phyloP scores from a whole-genome alignment of 1,140 invertebrate species.

The Drosophila tsacasi region DNA sequence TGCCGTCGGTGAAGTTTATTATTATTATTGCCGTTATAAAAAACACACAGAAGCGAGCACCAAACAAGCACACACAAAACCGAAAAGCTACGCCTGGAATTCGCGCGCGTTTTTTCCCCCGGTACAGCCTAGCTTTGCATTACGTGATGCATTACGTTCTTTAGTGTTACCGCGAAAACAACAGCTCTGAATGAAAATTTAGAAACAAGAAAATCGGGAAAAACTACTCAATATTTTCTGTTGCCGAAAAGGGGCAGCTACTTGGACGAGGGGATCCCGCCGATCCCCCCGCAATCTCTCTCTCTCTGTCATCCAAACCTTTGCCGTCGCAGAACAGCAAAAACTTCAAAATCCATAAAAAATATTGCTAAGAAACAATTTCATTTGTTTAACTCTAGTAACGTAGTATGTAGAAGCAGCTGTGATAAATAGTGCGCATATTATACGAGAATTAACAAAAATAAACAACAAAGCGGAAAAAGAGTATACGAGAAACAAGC shows the following conservation, averaged over 20 bases:
- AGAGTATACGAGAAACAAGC: slow-evolving; percentile 53
- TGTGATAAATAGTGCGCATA: slow-evolving; percentile 85
- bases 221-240: slow-evolving; percentile 15
- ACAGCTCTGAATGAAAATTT: not conserved
- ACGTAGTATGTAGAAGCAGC: slow-evolving; percentile 83
- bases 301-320: not conserved
- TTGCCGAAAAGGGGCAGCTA: slow-evolving; percentile 24
- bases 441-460: slow-evolving; percentile 60
- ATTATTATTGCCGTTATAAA: slow-evolving; percentile 60
- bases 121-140: slow-evolving; percentile 21
- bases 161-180: slow-evolving; percentile 7
- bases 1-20: slow-evolving; percentile 68
- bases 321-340: slow-evolving; percentile 56
- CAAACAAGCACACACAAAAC: slow-evolving; percentile 38
- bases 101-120: slow-evolving; percentile 38
- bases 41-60: slow-evolving; percentile 15
- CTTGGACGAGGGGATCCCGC: slow-evolving; percentile 48
- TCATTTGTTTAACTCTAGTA: slow-evolving; percentile 58
- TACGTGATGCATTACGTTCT: slow-evolving; percentile 14
- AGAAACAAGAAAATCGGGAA: slow-evolving; percentile 4
- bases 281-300: slow-evolving; percentile 32
- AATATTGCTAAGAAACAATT: slow-evolving; percentile 16
- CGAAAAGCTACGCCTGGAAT: slow-evolving; percentile 37
- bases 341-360: slow-evolving; percentile 11
- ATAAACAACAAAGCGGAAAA: slow-evolving; percentile 38